phyloP scores from a whole-genome alignment of 2,797 vertebrate species.

The Sebastes nivosus region DNA sequence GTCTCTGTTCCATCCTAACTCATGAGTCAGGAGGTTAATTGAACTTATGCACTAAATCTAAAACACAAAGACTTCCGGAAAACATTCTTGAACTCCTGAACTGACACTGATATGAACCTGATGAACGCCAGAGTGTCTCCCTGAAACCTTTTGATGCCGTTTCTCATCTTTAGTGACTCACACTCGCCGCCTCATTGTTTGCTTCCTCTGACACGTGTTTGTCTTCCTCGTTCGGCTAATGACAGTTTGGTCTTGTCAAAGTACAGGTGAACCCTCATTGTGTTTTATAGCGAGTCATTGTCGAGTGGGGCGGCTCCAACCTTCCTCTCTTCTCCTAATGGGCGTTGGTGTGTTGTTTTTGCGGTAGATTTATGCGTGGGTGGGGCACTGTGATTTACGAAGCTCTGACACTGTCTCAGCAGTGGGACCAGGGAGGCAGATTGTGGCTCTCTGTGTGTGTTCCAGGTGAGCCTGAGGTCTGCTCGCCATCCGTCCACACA shows the following conservation, averaged over 20 bases:
- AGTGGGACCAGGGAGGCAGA: constrained; percentile 59
- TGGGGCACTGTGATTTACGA: constrained; percentile 73
- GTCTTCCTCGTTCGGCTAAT: constrained; percentile 58
- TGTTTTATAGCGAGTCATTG: constrained; percentile 79
- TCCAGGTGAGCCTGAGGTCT: constrained; percentile 87
- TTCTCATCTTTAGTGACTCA: constrained; percentile 59
- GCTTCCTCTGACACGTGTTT: constrained; percentile 66
- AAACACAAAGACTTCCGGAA: constrained; percentile 74
- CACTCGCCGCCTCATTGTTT: constrained; percentile 56
- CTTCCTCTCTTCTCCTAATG: constrained; percentile 73
- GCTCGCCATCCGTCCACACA: constrained; percentile 51
- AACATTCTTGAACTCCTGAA: constrained; percentile 79
- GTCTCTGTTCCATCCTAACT: constrained; percentile 47
- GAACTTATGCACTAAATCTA: constrained; percentile 74
- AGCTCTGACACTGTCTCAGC: constrained; percentile 75
- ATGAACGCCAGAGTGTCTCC: constrained; percentile 68
- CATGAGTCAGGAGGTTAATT: constrained; percentile 69
- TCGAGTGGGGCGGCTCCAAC: constrained; percentile 70
- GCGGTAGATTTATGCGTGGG: constrained; percentile 75
- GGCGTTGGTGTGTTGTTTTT: constrained; percentile 74
- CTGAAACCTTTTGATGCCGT: constrained; percentile 61
- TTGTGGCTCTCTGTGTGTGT: constrained; percentile 72
- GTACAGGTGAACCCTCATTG: constrained; percentile 69
- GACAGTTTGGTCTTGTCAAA: constrained; percentile 53
- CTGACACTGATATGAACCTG: constrained; percentile 73